phyloP scores from a whole-genome alignment of 2,797 vertebrate species.

The Sitta carolinensis region DNA sequence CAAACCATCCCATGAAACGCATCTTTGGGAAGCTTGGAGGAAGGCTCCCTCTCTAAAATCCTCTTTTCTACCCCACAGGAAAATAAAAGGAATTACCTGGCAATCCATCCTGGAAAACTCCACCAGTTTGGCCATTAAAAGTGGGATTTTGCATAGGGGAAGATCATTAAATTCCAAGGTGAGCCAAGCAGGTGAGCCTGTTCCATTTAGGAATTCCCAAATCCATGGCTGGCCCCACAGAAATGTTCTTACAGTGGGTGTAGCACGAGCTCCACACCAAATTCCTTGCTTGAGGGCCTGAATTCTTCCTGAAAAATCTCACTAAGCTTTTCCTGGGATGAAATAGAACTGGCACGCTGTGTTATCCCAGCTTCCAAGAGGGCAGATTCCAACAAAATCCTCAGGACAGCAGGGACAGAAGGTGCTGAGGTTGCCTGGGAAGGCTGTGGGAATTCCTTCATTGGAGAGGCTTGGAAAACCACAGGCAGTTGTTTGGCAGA shows the following conservation, averaged over 20 bases:
- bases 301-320: not conserved
- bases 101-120: not conserved
- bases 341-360: not conserved
- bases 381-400: not conserved
- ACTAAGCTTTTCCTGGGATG: not conserved
- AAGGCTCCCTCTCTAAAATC: not conserved
- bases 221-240: not conserved
- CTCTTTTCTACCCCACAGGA: not conserved
- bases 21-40: not conserved
- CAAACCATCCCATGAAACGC: not conserved
- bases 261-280: not conserved
- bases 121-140: not conserved
- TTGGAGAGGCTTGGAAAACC: not conserved
- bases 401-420: not conserved
- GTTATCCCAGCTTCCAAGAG: not conserved
- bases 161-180: not conserved
- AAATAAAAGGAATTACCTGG: not conserved
- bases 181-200: not conserved
- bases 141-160: fast-evolving
- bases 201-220: not conserved
- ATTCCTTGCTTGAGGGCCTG: not conserved
- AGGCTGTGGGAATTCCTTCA: not conserved
- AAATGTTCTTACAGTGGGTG: not conserved
- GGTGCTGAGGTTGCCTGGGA: not conserved
- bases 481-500: not conserved